Conservation (phyloP, 2,113 vertebrate species). For the Laticauda laticaudata region DNA sequence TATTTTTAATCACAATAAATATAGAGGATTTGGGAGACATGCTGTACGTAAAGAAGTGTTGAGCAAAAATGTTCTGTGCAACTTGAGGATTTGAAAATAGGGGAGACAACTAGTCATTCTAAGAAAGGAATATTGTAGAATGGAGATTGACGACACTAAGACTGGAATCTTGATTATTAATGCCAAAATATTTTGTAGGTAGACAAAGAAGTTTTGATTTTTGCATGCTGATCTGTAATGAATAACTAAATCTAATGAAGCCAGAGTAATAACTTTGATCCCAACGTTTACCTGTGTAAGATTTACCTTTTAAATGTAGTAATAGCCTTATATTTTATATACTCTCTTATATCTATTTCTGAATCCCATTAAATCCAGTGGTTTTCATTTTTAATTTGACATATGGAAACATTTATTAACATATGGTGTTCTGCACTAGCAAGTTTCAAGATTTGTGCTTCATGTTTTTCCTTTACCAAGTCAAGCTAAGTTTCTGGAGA, state of each 20-base stretch:
- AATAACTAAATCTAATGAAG: background rate
- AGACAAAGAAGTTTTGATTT: background rate
- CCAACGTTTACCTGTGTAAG: background rate
- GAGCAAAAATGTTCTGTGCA: background rate
- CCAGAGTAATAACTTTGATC: background rate
- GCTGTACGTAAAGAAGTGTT: background rate
- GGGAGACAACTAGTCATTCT: background rate
- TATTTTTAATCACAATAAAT: constrained; percentile 67
- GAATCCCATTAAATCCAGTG: background rate
- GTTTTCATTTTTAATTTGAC: background rate
- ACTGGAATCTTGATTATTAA: background rate
- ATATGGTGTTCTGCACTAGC: background rate
- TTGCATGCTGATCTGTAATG: background rate
- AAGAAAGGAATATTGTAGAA: background rate
- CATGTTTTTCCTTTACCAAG: background rate
- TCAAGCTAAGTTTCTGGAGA: background rate
- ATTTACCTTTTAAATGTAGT: background rate
- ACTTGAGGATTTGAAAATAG: background rate
- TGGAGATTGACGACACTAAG: background rate
- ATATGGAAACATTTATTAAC: background rate
- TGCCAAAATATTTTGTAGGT: background rate
- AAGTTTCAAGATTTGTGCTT: background rate
- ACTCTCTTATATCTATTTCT: background rate
- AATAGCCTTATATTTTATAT: too few relatives aligned
- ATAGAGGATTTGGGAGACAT: constrained; percentile 6